Conservation (phyloP, 1,140 invertebrate genomes). For the Pantala flavescens region DNA sequence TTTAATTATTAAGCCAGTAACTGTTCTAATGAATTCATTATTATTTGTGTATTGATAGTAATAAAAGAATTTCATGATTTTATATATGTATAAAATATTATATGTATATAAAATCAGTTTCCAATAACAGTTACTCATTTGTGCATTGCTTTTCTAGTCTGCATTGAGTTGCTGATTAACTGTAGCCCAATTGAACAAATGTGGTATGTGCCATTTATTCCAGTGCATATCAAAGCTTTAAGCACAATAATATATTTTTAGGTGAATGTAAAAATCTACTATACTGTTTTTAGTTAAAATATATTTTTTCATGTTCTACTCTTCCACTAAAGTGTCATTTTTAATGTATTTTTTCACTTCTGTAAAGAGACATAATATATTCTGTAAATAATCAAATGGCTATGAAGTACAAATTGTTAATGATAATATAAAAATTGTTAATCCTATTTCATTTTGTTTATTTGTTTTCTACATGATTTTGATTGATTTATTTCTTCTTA, state of each 20-base stretch:
- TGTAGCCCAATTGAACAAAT: neutral
- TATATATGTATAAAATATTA: neutral
- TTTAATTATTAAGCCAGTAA: neutral
- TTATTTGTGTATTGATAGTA: neutral
- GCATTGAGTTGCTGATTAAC: conserved; percentile 6
- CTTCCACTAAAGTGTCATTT: neutral
- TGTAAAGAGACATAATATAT: conserved; percentile 11
- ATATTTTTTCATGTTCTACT: conserved; percentile 1
- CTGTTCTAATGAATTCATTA: neutral
- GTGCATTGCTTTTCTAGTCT: neutral
- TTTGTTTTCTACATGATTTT: neutral
- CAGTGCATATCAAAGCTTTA: conserved; percentile 6
- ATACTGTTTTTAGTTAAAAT: neutral
- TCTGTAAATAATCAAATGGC: neutral
- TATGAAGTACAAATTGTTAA: conserved; percentile 8
- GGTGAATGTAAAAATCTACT: neutral
- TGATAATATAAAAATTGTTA: conserved; percentile 1
- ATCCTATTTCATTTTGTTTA: neutral
- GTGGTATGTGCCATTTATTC: neutral
- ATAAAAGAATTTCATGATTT: neutral
- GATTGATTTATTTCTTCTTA: too few relatives aligned
- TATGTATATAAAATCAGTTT: neutral
- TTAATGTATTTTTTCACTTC: conserved; percentile 10
- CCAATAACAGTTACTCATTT: neutral
- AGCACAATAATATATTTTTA: conserved; percentile 5